Evolutionary conservation across 2,888 invertebrate genomes (phyloP).

Genomic region (Megaustenia siamemsis): DNA sequence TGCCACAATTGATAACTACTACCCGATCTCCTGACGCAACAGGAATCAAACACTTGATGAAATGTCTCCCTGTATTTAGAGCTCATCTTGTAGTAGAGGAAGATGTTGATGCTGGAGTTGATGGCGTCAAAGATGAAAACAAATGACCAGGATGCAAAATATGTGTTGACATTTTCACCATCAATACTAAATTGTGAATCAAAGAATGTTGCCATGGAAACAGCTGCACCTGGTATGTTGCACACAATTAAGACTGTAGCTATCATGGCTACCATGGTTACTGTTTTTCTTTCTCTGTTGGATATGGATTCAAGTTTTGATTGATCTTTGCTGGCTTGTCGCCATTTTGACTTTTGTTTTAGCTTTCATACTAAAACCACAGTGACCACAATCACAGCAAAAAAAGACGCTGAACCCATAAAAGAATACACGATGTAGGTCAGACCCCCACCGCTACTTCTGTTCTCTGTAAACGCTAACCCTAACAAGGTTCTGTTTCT

Average conservation of each 20-base stretch:
- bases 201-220: background rate
- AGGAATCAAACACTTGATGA: background rate
- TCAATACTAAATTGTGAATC: background rate
- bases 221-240: background rate
- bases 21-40: too few species aligned
- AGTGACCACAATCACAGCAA: too few species aligned
- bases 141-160: conserved; percentile 9
- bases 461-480: too few species aligned
- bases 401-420: too few species aligned
- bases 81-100: conserved; percentile 25
- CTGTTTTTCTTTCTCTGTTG: background rate
- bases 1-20: too few species aligned
- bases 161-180: background rate
- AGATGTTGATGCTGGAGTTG: conserved; percentile 26
- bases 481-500: too few species aligned
- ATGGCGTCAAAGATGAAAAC: conserved; percentile 9
- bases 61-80: conserved; percentile 29
- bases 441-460: too few species aligned
- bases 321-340: background rate
- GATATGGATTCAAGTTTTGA: background rate
- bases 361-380: background rate
- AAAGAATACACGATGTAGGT: too few species aligned
- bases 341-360: conserved; percentile 7
- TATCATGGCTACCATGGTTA: background rate
- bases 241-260: background rate